Base-by-base conservation (phyloP, 2,113 vertebrate genomes). In the Rhinopithecus roxellana region DNA sequence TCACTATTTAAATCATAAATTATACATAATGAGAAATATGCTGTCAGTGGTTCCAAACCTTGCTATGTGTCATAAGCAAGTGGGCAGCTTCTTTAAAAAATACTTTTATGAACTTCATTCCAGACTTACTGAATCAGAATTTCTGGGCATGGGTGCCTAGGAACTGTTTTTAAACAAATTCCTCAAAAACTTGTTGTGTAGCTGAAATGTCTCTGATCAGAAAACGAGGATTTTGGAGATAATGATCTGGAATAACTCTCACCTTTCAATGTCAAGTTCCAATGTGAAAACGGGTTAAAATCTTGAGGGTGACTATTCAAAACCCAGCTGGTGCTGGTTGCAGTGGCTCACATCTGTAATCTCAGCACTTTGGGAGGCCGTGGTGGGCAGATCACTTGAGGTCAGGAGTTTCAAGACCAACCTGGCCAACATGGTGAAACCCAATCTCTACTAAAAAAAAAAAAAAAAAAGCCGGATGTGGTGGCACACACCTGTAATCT, bases 191-290 rank as follows among this genome's bases (percentile, higher is more conserved):
- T 90, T 64, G 55, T 22, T 91, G 14, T 92, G 10, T 89, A 32
- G 0, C 11, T 95, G 12, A 96, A 45, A 92, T 82, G 23, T 67
- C 30, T 38, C 52, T 91, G 35, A 23, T 74, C 17, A 22, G 59
- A 89, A 89, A 91, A 80, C 35, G 14, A 80, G 5, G 27, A n/a
- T 94, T 95, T 97, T 74, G 40, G 43, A 93, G 82, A 95, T 70
- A 81, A 48, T 67, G n/a, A 52, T 77, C 32, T 78, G 8, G 17
- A 77, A 45, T 90, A 59, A 35, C 87, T 92, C 16, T 92, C 22
- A 85, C 8, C 4, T 89, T 93, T 92, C 77, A 69, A 55, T 85
- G 48, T 40, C 30, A 75, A 38, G 7, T 94, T 94, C 83, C n/a
- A 82, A 3, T 50, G 5, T 85, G 61, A 95, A 95, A 94, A 79